phyloP scores from a whole-genome alignment of 1,140 invertebrate species.

The Leptopilina clavipes region DNA sequence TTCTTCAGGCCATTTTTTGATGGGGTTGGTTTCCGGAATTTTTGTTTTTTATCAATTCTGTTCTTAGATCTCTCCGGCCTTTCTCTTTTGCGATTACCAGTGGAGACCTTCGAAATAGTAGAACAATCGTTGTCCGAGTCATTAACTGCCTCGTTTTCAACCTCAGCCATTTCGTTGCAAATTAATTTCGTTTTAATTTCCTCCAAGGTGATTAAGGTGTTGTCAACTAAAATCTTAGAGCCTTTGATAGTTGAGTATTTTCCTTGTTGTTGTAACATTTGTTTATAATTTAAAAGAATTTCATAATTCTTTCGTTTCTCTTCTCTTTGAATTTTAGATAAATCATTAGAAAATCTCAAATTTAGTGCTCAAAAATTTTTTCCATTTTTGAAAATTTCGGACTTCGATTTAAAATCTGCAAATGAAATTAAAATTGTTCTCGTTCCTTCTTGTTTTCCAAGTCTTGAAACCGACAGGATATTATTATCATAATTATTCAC shows the following conservation, averaged over 20 bases:
- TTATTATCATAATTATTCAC: background rate
- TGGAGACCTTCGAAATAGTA: background rate
- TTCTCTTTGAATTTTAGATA: background rate
- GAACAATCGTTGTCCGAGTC: constrained; percentile 12
- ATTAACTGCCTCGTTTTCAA: background rate
- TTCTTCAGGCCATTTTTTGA: background rate
- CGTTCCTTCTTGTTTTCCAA: background rate
- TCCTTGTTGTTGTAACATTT: background rate
- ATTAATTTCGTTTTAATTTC: background rate
- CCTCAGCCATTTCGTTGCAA: background rate
- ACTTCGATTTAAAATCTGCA: background rate
- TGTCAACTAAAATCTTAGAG: background rate
- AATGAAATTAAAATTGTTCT: background rate
- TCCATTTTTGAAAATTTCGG: constrained; percentile 1
- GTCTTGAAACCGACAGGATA: background rate
- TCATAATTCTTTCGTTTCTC: constrained; percentile 11
- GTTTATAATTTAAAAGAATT: background rate
- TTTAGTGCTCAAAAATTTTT: background rate
- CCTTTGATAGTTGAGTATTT: background rate
- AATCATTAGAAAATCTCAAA: background rate
- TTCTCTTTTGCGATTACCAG: background rate
- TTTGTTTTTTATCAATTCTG: background rate
- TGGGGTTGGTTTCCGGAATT: background rate
- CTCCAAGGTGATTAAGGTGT: background rate
- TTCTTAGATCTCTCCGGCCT: background rate